These are phyloP conservation scores for Hypomecis atomaria DNA, from an alignment of 2,888 invertebrate species.

Conservation along the genomic window DNA sequence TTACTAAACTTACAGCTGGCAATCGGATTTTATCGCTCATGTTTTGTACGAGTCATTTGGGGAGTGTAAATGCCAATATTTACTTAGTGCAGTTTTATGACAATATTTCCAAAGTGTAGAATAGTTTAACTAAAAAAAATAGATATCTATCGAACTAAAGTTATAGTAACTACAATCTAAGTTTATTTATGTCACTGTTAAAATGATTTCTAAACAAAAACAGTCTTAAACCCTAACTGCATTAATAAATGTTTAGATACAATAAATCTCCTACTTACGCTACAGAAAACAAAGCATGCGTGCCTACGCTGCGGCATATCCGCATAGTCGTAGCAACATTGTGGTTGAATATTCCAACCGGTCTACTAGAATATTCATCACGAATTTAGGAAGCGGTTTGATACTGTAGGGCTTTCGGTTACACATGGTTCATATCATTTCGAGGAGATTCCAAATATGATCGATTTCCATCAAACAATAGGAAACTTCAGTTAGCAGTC, in stretches of 20 bases:
- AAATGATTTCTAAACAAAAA: too few relatives aligned
- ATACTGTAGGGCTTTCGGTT: slow-evolving; percentile 1
- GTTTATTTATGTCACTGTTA: too few relatives aligned
- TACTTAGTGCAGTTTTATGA: not conserved
- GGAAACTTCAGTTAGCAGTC: slow-evolving; percentile 26
- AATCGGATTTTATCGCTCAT: slow-evolving; percentile 9
- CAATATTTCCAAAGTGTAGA: not conserved
- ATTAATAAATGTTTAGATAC: not conserved
- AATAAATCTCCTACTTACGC: not conserved
- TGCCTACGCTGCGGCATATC: slow-evolving; percentile 20
- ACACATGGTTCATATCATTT: not conserved
- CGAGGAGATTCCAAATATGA: not conserved
- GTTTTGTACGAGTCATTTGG: not conserved
- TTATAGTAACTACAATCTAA: not conserved
- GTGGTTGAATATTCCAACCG: slow-evolving; percentile 27
- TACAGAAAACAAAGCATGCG: slow-evolving; percentile 7
- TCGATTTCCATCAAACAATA: slow-evolving; percentile 9
- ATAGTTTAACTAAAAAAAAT: not conserved
- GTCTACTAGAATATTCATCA: slow-evolving; percentile 23
- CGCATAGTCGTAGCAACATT: slow-evolving; percentile 32
- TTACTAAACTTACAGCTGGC: slow-evolving; percentile 12
- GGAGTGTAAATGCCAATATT: not conserved
- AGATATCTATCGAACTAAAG: not conserved
- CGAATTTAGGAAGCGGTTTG: not conserved
- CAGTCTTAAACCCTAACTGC: not conserved